A percentile compares a stretch with the other conserved stretches of the same genome.
Evolutionary conservation across 2,113 vertebrate species (phyloP).

Genomic region (Catharus bicknelli): DNA sequence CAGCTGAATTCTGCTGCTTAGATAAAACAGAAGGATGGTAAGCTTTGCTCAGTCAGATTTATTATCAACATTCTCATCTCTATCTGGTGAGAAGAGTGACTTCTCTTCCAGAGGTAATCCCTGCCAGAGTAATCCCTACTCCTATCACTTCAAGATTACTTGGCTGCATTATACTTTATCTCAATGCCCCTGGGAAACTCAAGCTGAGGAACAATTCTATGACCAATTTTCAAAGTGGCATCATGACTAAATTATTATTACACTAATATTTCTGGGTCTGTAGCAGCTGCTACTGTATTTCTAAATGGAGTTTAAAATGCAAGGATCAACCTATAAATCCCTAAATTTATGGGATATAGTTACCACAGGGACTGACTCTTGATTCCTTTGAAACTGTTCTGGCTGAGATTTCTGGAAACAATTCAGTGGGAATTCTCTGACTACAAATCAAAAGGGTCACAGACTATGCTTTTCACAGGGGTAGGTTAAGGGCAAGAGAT

Average conservation of each 20-base stretch:
- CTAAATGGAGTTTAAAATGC: conserved; percentile 37
- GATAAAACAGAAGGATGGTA: conserved; percentile 19
- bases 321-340: conserved; percentile 27
- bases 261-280: background rate
- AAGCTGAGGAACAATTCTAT: conserved; percentile 5
- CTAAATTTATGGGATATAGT: conserved; percentile 12
- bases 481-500: background rate
- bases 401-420: background rate
- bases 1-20: background rate
- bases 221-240: conserved; percentile 4
- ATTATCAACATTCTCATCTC: conserved; percentile 32
- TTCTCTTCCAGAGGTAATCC: conserved; percentile 18
- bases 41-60: conserved; percentile 28
- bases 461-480: background rate
- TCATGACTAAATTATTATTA: conserved; percentile 33
- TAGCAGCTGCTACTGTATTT: conserved; percentile 11
- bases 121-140: conserved; percentile 29
- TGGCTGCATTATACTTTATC: conserved; percentile 9
- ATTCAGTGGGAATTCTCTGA: background rate
- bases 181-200: background rate
- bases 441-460: background rate
- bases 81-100: background rate
- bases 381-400: background rate
- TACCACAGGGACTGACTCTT: background rate
- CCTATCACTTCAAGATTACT: conserved; percentile 29